phyloP scores from a whole-genome alignment of 2,797 vertebrate genomes.

The Pseudochaenichthys georgianus region DNA sequence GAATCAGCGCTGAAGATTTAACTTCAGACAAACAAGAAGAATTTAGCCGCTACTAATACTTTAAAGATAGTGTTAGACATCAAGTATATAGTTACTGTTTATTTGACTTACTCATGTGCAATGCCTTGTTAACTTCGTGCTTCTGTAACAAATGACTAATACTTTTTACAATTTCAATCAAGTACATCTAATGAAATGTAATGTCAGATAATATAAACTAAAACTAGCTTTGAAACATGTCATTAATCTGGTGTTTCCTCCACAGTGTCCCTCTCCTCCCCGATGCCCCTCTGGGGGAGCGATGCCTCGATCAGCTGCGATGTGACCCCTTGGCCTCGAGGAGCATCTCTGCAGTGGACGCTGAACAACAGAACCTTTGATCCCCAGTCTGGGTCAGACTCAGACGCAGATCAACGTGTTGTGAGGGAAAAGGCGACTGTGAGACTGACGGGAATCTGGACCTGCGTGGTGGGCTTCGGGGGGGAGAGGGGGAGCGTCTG shows the following conservation, averaged over 20 bases:
- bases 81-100: too few relatives aligned
- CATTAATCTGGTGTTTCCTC: conserved; percentile 12
- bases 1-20: neutral
- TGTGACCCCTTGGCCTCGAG: conserved; percentile 50
- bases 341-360: conserved; percentile 52
- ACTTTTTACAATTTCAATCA: too few relatives aligned
- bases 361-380: conserved; percentile 51
- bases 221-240: neutral
- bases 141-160: too few relatives aligned
- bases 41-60: neutral
- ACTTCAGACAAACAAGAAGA: neutral
- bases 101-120: too few relatives aligned
- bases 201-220: too few relatives aligned
- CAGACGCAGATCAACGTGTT: fast-evolving
- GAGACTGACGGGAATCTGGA: conserved; percentile 74
- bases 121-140: too few relatives aligned
- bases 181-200: too few relatives aligned
- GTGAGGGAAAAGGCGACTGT: conserved; percentile 27
- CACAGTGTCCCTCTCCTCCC: conserved; percentile 70
- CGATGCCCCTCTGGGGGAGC: conserved; percentile 47
- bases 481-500: conserved; percentile 36
- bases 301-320: conserved; percentile 54
- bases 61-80: too few relatives aligned
- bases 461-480: conserved; percentile 58
- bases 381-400: fast-evolving